Conservation (phyloP, 2,888 invertebrate species). For the Pristionchus arcanus region DNA sequence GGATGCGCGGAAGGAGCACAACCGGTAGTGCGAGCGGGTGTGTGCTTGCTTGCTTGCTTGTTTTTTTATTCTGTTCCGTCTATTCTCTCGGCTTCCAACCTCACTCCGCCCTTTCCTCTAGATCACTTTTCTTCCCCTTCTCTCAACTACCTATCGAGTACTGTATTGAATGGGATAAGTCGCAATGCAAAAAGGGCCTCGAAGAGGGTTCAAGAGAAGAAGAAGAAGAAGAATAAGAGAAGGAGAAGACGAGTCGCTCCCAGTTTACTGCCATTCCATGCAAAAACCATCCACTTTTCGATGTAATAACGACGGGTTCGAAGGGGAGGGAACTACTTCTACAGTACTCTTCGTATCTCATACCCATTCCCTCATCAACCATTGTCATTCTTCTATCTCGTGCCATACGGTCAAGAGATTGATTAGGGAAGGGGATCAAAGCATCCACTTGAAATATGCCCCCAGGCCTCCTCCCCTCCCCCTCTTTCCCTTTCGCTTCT, state of each 20-base stretch:
- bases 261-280: constrained; percentile 38
- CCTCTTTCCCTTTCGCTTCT: not conserved
- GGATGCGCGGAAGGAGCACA: constrained; percentile 23
- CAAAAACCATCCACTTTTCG: constrained; percentile 41
- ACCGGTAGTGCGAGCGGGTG: constrained; percentile 32
- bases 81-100: constrained; percentile 28
- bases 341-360: not conserved
- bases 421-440: not conserved
- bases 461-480: not conserved
- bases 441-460: constrained; percentile 36
- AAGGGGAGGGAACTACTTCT: not conserved
- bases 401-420: constrained; percentile 23
- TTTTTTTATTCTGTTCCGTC: constrained; percentile 31
- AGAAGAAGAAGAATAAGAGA: not conserved
- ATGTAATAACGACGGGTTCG: constrained; percentile 44
- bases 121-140: constrained; percentile 34
- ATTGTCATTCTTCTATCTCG: not conserved
- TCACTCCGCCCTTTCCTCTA: constrained; percentile 19
- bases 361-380: not conserved
- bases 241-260: constrained; percentile 5
- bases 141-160: constrained; percentile 38
- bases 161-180: constrained; percentile 46
- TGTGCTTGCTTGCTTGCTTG: constrained; percentile 45
- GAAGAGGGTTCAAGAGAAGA: constrained; percentile 16
- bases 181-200: constrained; percentile 19